phyloP scores from a whole-genome alignment of 2,797 vertebrate species.

The Siniperca scherzeri region DNA sequence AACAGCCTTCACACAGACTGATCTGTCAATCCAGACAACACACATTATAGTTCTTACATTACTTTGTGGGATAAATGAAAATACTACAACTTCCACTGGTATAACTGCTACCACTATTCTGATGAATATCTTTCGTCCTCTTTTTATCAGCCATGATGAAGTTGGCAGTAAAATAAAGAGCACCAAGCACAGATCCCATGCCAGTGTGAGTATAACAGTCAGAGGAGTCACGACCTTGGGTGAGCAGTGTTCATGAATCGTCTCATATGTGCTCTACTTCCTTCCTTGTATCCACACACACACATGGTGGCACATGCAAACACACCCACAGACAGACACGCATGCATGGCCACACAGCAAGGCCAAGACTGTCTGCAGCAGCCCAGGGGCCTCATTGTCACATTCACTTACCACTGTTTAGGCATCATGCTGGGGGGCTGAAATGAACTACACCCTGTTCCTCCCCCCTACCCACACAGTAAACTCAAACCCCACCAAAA shows the following conservation, averaged over 20 bases:
- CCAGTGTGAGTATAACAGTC: slow-evolving; percentile 54
- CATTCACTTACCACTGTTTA: slow-evolving; percentile 82
- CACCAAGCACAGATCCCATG: slow-evolving; percentile 33
- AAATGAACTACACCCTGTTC: slow-evolving; percentile 65
- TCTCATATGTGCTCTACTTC: slow-evolving; percentile 73
- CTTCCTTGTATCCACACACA: slow-evolving; percentile 46
- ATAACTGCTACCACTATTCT: slow-evolving; percentile 18
- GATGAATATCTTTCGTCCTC: slow-evolving; percentile 40
- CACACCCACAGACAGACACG: slow-evolving; percentile 51
- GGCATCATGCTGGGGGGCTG: slow-evolving; percentile 75
- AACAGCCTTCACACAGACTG: not conserved
- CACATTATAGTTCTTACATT: slow-evolving; percentile 13
- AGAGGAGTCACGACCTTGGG: slow-evolving; percentile 69
- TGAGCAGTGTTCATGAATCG: slow-evolving; percentile 54
- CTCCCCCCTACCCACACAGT: slow-evolving; percentile 36
- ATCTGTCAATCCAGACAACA: slow-evolving; percentile 5
- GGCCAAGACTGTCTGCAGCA: slow-evolving; percentile 64
- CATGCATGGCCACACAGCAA: slow-evolving; percentile 63
- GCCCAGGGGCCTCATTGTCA: slow-evolving; percentile 80
- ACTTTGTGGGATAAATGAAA: slow-evolving; percentile 29
- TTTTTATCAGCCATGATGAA: slow-evolving; percentile 46
- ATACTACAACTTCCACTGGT: slow-evolving; percentile 26
- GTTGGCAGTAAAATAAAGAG: slow-evolving; percentile 55
- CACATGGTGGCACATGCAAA: slow-evolving; percentile 58
- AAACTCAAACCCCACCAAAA: slow-evolving; percentile 42